Conservation (phyloP, 2,113 vertebrate species). For the Plectropomus leopardus region DNA sequence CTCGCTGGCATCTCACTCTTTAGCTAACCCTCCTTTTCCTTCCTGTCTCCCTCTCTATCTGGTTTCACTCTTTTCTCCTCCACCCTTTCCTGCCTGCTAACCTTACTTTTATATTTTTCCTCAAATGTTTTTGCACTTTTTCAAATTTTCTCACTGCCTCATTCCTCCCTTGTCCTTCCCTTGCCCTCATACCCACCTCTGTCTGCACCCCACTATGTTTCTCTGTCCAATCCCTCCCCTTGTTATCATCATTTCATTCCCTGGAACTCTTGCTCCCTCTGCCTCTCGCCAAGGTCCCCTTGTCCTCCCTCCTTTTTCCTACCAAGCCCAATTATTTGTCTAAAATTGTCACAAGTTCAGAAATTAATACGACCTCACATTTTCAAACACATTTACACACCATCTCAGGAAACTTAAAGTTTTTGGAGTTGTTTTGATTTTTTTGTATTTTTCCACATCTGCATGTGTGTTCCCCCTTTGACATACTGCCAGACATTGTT, state of each 20-base stretch:
- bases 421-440: too few species aligned
- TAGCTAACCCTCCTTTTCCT: constrained; percentile 75
- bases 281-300: background rate
- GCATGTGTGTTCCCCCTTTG: too few species aligned
- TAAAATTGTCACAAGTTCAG: too few species aligned
- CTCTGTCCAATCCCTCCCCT: constrained; percentile 1
- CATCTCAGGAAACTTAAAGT: too few species aligned
- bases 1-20: constrained; percentile 45
- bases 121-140: constrained; percentile 28
- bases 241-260: constrained; percentile 21
- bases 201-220: constrained; percentile 20
- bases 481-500: too few species aligned
- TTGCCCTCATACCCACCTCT: background rate
- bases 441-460: too few species aligned
- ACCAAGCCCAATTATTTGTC: too few species aligned
- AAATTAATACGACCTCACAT: too few species aligned
- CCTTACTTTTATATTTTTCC: constrained; percentile 41
- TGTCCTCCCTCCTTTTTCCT: background rate
- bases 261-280: constrained; percentile 18
- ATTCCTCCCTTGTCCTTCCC: constrained; percentile 35
- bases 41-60: constrained; percentile 70
- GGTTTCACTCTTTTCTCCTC: constrained; percentile 64
- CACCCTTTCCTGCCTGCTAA: constrained; percentile 72
- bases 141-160: constrained; percentile 4
- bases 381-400: too few species aligned